Base-by-base conservation (phyloP, 2,113 vertebrate genomes). In the Mus pahari region DNA sequence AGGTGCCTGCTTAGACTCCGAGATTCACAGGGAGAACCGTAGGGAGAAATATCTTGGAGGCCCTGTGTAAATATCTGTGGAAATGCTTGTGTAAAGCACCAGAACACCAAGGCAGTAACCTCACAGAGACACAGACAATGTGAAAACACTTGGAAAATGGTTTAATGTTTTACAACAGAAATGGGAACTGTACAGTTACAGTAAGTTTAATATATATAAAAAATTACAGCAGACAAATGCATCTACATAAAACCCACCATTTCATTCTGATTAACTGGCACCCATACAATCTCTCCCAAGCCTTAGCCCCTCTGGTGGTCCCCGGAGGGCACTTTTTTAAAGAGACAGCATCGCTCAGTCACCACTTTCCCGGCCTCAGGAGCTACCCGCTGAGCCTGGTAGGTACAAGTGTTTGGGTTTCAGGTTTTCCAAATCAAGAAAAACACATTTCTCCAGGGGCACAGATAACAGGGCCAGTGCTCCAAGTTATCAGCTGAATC, bases 141-240 rank as follows among this genome's bases (percentile, higher is more conserved):
- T 99, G 98, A 99, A 99, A 99, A 99, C 99, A 99, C 99, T 99
- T 99, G 99, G 99, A 99, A 99, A 99, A 99, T 99, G 99, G 99
- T 99, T 99, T 99, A 99, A 99, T 99, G 99, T 99, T 99, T 97
- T 99, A 99, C 99, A 99, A 99, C 99, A 99, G 99, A 99, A 99
- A 99, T 99, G 24, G n/a, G 97, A 99, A 99, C 99, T 99, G 99
- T 99, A 99, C 99, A 99, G 98, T 99, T 99, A 99, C 99, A 99
- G 99, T 99, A 99, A 99, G 99, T 99, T 99, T 99, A 99, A 99
- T 99, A 99, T 99, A 98, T 98, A 99, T 99, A 99, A 99, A 99
- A 99, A 99, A 99, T 99, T 99, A 99, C 99, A 99, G 99, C 99
- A 99, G 99, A 99, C 99, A 99, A 99, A 99, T 99, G 99, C 99